These are phyloP conservation scores for Celastrina argiolus DNA, from an alignment of 2,888 invertebrate species.

Conservation along the genomic window DNA sequence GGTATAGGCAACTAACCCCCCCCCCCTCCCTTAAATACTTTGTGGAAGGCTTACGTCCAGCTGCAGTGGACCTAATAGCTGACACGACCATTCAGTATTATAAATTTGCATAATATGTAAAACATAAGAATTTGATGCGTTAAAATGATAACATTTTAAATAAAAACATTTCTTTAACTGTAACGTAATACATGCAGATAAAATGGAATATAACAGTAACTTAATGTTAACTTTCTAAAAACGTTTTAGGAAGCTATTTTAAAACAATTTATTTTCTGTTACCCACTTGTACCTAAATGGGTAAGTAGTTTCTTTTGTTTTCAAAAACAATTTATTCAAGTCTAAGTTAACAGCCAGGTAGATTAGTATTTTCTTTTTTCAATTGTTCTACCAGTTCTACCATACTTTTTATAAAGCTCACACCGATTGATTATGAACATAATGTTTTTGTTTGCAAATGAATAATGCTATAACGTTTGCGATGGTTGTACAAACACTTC, in stretches of 20 bases:
- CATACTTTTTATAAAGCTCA: neutral
- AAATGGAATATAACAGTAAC: slow-evolving; percentile 5
- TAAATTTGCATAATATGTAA: neutral
- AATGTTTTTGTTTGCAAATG: no score
- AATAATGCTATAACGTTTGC: no score
- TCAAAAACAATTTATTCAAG: neutral
- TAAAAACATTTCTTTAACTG: neutral
- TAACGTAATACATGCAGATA: neutral
- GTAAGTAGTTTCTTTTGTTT: slow-evolving; percentile 1
- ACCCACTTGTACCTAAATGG: neutral
- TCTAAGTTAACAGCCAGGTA: neutral
- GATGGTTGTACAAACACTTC: no score
- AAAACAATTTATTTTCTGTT: slow-evolving; percentile 9
- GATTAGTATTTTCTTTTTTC: neutral
- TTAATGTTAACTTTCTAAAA: slow-evolving; percentile 12
- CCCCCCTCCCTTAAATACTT: no score
- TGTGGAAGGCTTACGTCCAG: no score
- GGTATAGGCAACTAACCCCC: no score
- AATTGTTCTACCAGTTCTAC: neutral
- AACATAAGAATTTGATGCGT: neutral
- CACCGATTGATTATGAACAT: no score
- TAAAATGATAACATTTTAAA: neutral
- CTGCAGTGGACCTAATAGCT: no score
- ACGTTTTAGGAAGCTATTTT: neutral
- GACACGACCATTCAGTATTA: no score